A percentile compares a stretch with the other conserved stretches of the same genome.
phyloP scores from a whole-genome alignment of 2,888 invertebrate genomes.

The Mylabris sibirica region DNA sequence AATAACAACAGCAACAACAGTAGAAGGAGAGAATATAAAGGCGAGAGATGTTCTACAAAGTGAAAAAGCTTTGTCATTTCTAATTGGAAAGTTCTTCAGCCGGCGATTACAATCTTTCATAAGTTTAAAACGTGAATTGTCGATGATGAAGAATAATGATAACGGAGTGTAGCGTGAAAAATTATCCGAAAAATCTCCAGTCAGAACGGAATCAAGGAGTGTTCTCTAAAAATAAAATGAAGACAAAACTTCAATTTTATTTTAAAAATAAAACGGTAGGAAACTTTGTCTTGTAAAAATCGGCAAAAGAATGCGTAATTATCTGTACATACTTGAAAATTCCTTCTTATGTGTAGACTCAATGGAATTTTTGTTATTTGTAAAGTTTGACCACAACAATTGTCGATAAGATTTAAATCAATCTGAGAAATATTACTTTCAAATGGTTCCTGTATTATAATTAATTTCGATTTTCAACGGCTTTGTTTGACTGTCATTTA shows the following conservation, averaged over 20 bases:
- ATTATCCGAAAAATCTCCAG: background rate
- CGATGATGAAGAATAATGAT: background rate
- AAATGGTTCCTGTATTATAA: background rate
- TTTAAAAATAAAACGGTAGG: no score
- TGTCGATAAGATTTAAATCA: background rate
- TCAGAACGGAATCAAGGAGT: no score
- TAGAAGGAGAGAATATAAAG: background rate
- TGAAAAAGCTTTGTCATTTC: constrained; percentile 10
- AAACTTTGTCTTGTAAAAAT: no score
- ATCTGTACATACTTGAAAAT: no score
- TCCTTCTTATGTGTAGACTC: no score
- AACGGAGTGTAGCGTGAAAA: background rate
- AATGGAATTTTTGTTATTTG: background rate
- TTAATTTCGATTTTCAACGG: background rate
- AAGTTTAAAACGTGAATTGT: background rate
- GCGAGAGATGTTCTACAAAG: background rate
- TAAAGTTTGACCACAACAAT: background rate
- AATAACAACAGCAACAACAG: background rate
- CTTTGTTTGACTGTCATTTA: background rate
- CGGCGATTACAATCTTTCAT: constrained; percentile 2
- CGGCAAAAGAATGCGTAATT: no score
- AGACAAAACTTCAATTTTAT: no score
- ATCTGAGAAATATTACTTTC: background rate
- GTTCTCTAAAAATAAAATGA: no score
- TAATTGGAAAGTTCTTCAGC: background rate